A percentile compares a stretch with the other conserved stretches of the same genome.
phyloP scores from a whole-genome alignment of 2,113 vertebrate genomes.

The Hippopotamus amphibius region DNA sequence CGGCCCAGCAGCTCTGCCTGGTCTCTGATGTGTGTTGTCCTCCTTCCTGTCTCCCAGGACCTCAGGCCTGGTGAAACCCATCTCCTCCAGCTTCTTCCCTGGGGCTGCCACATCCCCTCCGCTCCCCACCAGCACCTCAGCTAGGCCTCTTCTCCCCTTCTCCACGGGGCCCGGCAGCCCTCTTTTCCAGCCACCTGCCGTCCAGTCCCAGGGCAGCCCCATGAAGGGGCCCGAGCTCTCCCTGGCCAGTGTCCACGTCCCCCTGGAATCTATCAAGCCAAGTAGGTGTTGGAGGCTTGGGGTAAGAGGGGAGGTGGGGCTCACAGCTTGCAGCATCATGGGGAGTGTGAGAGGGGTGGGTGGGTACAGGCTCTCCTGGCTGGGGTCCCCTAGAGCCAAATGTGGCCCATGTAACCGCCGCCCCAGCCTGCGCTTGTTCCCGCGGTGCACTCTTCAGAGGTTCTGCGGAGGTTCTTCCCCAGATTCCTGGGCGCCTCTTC shows the following conservation, averaged over 20 bases:
- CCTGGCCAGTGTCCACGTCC: constrained; percentile 92
- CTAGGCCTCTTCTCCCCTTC: constrained; percentile 81
- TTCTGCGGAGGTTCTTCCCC: neutral
- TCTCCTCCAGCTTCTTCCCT: constrained; percentile 75
- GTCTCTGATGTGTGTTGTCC: neutral
- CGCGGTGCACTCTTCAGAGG: rapidly evolving
- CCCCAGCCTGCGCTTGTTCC: neutral
- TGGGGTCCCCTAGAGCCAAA: neutral
- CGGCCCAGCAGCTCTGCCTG: neutral
- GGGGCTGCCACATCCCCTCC: constrained; percentile 72
- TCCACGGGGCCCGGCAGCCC: constrained; percentile 87
- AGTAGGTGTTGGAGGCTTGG: constrained; percentile 89
- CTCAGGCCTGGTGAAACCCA: constrained; percentile 70
- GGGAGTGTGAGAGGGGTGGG: neutral
- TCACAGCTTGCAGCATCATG: rapidly evolving
- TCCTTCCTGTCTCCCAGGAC: constrained; percentile 81
- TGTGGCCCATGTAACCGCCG: rapidly evolving
- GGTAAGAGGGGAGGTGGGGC: neutral
- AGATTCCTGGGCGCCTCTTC: neutral
- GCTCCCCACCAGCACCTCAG: constrained; percentile 61
- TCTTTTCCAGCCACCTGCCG: constrained; percentile 87
- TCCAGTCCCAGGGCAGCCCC: constrained; percentile 88
- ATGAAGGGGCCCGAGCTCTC: constrained; percentile 88
- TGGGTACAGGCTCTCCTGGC: neutral
- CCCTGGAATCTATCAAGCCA: constrained; percentile 94